These are phyloP conservation scores for Lordiphosa andalusiaca DNA, from an alignment of 2,888 invertebrate genomes.

Conservation along the genomic window DNA sequence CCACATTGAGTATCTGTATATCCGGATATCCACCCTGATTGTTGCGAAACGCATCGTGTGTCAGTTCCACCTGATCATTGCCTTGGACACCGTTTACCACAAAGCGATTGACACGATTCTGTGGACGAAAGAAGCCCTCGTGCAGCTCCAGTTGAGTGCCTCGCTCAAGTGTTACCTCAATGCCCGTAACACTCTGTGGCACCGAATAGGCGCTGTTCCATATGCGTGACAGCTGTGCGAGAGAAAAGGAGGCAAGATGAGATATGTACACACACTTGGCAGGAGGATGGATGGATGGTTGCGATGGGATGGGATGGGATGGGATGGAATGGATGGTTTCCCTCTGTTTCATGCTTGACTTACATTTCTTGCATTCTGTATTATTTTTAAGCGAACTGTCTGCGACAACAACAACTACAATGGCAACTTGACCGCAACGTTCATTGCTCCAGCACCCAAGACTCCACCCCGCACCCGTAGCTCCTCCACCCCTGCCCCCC, in stretches of 20 bases:
- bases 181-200: slow-evolving; percentile 59
- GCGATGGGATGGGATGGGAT: no score
- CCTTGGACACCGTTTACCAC: slow-evolving; percentile 65
- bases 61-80: slow-evolving; percentile 76
- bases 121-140: slow-evolving; percentile 63
- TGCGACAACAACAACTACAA: slow-evolving; percentile 51
- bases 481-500: slow-evolving; percentile 9
- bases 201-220: slow-evolving; percentile 70
- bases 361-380: slow-evolving; percentile 59
- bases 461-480: slow-evolving; percentile 11
- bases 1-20: slow-evolving; percentile 70
- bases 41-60: slow-evolving; percentile 69
- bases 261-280: not conserved
- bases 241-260: slow-evolving; percentile 3
- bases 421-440: slow-evolving; percentile 69
- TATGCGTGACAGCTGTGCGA: slow-evolving; percentile 59
- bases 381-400: slow-evolving; percentile 66
- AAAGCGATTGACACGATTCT: slow-evolving; percentile 76
- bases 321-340: not conserved
- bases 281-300: not conserved
- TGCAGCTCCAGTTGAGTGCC: slow-evolving; percentile 65
- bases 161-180: slow-evolving; percentile 65
- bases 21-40: slow-evolving; percentile 78
- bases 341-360: slow-evolving; percentile 61
- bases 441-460: slow-evolving; percentile 56